Evolutionary conservation across 2,797 vertebrate species (phyloP), one percentile per base, ranked within the genome.

Genomic region (Poecilia wingei): DNA sequence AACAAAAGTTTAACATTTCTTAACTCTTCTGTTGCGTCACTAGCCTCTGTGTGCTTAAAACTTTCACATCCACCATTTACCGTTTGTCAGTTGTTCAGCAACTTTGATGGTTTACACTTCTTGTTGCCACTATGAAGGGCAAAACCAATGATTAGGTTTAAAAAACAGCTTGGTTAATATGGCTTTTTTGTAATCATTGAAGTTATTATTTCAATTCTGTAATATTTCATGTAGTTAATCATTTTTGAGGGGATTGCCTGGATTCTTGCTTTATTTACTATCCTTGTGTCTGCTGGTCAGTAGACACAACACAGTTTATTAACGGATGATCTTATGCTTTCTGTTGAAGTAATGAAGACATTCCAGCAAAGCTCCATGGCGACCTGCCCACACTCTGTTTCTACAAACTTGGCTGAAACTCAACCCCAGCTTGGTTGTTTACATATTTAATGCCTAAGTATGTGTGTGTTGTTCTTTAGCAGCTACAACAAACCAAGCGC

Each of bases 361-460:
- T 70, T 79, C 46, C 73, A 77, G 39, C 4, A 36, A n/a, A 46
- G 66, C 33, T 4, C 49, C 41, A 74, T 4, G 41, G 25, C 14
- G 18, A 36, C 57, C 33, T 14, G 10, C 39, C 47, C 43, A 8
- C 36, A 71, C 86, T 83, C 75, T 16, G 4, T 66, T 84, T 73
- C 55, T 78, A 76, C 64, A 22, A 55, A 49, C 53, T 55, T 36
- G 2, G 0, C 59, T 77, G 75, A 77, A 78, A 82, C 71, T 73
- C 57, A 3, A 41, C 51, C 77, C 64, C 64, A 2, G 47, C 72
- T 9, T 3, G 10, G 77, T 74, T 88, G 47, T 89, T 92, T 82
- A 89, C 87, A 89, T 87, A 77, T 78, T 88, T 85, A 78, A 33
- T 73, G 13, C 0, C 88, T 90, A 88, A 91, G 66, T 87, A 84